A percentile compares a stretch with the other conserved stretches of the same genome.
Evolutionary conservation across 2,888 invertebrate genomes (phyloP).

Genomic region (Xestia rhomboidea): DNA sequence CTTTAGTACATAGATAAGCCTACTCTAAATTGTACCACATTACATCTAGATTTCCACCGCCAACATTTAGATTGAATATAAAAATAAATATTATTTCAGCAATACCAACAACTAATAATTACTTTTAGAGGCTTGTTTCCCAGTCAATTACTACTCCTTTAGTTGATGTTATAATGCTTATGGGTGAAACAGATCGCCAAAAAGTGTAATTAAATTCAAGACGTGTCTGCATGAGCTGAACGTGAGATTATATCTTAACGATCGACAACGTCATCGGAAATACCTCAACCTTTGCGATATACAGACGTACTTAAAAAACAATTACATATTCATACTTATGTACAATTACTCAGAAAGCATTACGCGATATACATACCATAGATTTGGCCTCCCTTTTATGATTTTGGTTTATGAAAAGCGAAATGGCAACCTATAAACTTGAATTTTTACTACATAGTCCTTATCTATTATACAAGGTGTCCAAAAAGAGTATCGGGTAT

Average conservation of each 20-base stretch:
- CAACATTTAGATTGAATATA: neutral
- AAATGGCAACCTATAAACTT: neutral
- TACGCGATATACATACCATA: conserved; percentile 14
- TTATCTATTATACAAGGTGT: neutral
- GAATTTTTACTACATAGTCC: neutral
- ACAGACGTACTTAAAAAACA: neutral
- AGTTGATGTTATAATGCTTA: neutral
- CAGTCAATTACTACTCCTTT: conserved; percentile 2
- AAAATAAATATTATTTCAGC: neutral
- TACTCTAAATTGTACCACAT: neutral
- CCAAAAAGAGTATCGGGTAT: too few species aligned
- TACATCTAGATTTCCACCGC: neutral
- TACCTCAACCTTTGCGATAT: conserved; percentile 26
- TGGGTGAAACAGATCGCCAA: conserved; percentile 12
- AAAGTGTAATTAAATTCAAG: conserved; percentile 29
- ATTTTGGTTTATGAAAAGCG: conserved; percentile 4
- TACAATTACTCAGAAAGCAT: conserved; percentile 22
- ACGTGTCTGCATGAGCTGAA: conserved; percentile 12
- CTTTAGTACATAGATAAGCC: neutral
- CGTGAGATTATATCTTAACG: conserved; percentile 28
- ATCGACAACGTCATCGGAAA: conserved; percentile 50
- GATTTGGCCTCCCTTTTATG: neutral
- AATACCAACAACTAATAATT: neutral
- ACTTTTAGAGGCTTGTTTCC: neutral
- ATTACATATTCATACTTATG: conserved; percentile 16